phyloP scores from a whole-genome alignment of 2,888 invertebrate genomes.

The Lycophotia porphyrea region DNA sequence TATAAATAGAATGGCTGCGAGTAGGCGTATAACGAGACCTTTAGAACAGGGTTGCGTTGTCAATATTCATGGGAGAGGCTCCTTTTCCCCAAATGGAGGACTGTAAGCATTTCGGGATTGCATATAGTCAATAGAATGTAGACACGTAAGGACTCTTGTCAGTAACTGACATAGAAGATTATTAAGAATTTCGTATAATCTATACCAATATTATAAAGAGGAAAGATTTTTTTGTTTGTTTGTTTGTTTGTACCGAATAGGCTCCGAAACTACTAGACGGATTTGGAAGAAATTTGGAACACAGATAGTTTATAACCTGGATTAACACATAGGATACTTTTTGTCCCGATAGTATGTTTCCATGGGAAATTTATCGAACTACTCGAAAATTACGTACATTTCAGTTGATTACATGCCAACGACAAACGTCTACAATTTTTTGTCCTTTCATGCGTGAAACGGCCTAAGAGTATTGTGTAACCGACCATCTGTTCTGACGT shows the following conservation, averaged over 20 bases:
- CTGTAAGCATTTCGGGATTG: no score
- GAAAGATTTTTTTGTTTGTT: no score
- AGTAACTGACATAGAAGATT: neutral
- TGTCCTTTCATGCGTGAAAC: neutral
- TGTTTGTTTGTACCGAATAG: no score
- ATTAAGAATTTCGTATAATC: neutral
- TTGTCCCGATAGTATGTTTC: no score
- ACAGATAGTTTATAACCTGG: no score
- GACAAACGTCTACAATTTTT: conserved; percentile 13
- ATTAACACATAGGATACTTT: no score
- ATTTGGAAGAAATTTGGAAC: no score
- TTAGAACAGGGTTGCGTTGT: conserved; percentile 36
- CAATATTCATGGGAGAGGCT: conserved; percentile 44
- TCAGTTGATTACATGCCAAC: conserved; percentile 33
- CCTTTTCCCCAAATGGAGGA: conserved; percentile 33
- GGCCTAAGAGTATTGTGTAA: conserved; percentile 29
- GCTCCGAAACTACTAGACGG: no score
- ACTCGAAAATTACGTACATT: conserved; percentile 2
- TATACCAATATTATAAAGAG: no score
- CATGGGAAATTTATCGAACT: no score
- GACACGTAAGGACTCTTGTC: neutral
- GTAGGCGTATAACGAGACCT: conserved; percentile 51
- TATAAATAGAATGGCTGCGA: conserved; percentile 58
- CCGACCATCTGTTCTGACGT: conserved; percentile 11
- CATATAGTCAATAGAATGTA: no score